Conservation (phyloP, 2,888 invertebrate genomes). For the Psylliodes chrysocephalus region DNA sequence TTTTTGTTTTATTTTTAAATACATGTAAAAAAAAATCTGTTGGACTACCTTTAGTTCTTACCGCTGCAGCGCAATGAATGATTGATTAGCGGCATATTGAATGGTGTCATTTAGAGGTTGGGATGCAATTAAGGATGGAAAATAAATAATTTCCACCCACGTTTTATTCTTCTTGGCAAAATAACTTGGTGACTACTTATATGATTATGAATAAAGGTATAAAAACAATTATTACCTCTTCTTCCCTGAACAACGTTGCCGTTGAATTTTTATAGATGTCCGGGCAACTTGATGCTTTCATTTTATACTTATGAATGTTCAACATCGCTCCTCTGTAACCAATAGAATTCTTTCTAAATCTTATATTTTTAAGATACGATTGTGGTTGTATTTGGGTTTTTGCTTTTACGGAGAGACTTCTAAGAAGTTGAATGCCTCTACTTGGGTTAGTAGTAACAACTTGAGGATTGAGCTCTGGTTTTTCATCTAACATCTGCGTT, state of each 20-base stretch:
- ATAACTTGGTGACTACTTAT: too few species aligned
- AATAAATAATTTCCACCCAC: too few species aligned
- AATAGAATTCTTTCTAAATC: constrained; percentile 81
- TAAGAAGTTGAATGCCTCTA: constrained; percentile 19
- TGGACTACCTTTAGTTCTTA: too few species aligned
- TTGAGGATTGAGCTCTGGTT: not conserved
- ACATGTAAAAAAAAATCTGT: too few species aligned
- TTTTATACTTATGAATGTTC: constrained; percentile 82
- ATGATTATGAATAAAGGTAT: too few species aligned
- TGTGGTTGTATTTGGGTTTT: constrained; percentile 40
- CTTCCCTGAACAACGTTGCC: constrained; percentile 83
- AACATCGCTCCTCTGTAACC: constrained; percentile 89
- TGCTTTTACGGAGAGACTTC: constrained; percentile 32
- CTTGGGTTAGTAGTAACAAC: not conserved
- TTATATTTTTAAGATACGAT: constrained; percentile 77
- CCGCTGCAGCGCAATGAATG: too few species aligned
- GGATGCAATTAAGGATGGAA: too few species aligned
- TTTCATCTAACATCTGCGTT: constrained; percentile 44
- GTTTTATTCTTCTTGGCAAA: too few species aligned
- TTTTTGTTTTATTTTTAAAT: too few species aligned
- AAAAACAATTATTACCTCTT: constrained; percentile 65
- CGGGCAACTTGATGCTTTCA: constrained; percentile 90
- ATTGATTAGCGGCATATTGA: too few species aligned
- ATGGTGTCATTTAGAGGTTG: too few species aligned
- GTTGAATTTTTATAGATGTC: constrained; percentile 90